Evolutionary conservation across 2,888 invertebrate species (phyloP).

Genomic region (Geotrupes spiniger): DNA sequence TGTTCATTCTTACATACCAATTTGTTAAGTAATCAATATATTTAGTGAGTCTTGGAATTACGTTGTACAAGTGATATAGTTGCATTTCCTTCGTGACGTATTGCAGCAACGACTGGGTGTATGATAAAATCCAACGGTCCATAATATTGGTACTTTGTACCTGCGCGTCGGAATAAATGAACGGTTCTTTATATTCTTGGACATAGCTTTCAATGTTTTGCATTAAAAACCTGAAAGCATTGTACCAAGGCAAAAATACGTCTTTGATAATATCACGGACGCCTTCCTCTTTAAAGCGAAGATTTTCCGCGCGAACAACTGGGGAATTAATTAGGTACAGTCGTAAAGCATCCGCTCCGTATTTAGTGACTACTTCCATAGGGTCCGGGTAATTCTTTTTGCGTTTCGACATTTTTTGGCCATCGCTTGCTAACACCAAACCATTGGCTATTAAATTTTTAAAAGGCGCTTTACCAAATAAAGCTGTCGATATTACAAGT

Average conservation of each 20-base stretch:
- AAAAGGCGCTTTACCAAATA: constrained; percentile 95
- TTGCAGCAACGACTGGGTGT: constrained; percentile 86
- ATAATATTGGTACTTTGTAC: constrained; percentile 69
- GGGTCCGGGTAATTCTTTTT: constrained; percentile 99
- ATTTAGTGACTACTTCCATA: constrained; percentile 82
- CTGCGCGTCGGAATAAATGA: constrained; percentile 45
- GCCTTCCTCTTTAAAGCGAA: constrained; percentile 96
- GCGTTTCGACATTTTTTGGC: constrained; percentile 99
- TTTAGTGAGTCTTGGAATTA: constrained; percentile 88
- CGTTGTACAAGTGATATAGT: constrained; percentile 91
- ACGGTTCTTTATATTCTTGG: constrained; percentile 53
- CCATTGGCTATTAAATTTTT: constrained; percentile 98
- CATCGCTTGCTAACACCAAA: constrained; percentile 92
- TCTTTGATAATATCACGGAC: constrained; percentile 96
- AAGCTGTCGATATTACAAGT: constrained; percentile 92
- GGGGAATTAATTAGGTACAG: constrained; percentile 97
- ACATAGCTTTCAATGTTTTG: constrained; percentile 87
- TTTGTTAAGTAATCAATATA: constrained; percentile 98
- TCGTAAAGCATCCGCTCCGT: constrained; percentile 95
- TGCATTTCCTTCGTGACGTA: constrained; percentile 93
- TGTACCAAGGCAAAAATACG: constrained; percentile 96
- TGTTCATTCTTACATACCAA: constrained; percentile 92
- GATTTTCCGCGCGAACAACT: constrained; percentile 94
- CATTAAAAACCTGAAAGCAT: constrained; percentile 87
- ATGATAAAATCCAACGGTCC: constrained; percentile 97